These are phyloP conservation scores for Mongoloraphidia duomilia DNA, from an alignment of 2,888 invertebrate genomes.

Conservation along the genomic window DNA sequence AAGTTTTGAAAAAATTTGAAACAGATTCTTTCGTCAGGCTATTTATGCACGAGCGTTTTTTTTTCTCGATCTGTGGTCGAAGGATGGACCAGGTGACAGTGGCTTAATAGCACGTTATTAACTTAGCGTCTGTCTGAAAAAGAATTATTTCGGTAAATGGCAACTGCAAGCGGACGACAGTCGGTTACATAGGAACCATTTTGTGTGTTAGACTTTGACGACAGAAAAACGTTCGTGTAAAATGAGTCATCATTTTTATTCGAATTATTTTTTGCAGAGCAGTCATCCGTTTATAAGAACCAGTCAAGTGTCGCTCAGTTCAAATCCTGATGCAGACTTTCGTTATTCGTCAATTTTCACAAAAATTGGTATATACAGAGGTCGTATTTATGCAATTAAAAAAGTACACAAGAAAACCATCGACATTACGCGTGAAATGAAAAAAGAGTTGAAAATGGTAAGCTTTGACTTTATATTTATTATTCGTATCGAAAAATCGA, in stretches of 20 bases:
- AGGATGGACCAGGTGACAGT: too few species aligned
- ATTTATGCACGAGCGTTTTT: too few species aligned
- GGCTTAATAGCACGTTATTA: too few species aligned
- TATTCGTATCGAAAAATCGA: too few species aligned
- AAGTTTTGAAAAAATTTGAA: too few species aligned
- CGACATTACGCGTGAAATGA: constrained; percentile 79
- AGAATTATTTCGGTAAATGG: constrained; percentile 4
- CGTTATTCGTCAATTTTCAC: constrained; percentile 83
- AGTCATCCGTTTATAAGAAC: constrained; percentile 55
- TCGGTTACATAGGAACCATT: too few species aligned
- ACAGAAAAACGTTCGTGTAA: not conserved
- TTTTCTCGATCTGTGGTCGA: too few species aligned
- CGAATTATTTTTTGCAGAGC: constrained; percentile 25
- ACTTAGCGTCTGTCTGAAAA: too few species aligned
- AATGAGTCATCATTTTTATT: not conserved
- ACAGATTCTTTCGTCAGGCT: too few species aligned
- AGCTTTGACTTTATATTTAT: constrained; percentile 21
- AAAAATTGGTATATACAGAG: constrained; percentile 78
- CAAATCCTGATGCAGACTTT: constrained; percentile 84
- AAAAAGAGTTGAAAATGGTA: constrained; percentile 84
- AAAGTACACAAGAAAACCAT: constrained; percentile 71
- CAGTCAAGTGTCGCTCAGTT: constrained; percentile 81
- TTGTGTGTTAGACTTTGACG: too few species aligned
- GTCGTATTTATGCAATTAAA: constrained; percentile 75
- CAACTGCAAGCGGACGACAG: too few species aligned